phyloP scores from a whole-genome alignment of 2,113 vertebrate genomes.

The Hoplias malabaricus region DNA sequence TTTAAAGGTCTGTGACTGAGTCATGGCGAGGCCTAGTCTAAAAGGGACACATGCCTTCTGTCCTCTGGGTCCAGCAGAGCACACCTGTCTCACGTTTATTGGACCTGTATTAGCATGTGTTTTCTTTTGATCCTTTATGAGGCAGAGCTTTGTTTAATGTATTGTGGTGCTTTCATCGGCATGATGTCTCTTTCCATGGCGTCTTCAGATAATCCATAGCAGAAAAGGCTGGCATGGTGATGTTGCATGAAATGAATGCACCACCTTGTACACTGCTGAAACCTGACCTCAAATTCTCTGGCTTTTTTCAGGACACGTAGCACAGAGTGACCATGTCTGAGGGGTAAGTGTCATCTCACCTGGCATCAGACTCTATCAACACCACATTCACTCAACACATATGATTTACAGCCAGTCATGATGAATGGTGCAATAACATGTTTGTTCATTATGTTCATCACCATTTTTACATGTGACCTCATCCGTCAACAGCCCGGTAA shows the following conservation, averaged over 20 bases:
- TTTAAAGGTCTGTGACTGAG: neutral
- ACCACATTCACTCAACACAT: constrained; percentile 55
- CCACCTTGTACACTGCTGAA: constrained; percentile 28
- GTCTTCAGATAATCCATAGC: constrained; percentile 26
- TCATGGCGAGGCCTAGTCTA: neutral
- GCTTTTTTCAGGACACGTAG: constrained; percentile 51
- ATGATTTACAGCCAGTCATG: constrained; percentile 42
- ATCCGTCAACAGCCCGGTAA: constrained; percentile 49
- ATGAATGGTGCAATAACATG: neutral
- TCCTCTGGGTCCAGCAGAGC: neutral
- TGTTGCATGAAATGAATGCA: constrained; percentile 23
- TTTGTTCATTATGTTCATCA: neutral
- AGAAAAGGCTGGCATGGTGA: constrained; percentile 33
- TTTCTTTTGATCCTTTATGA: constrained; percentile 5
- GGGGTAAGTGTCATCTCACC: constrained; percentile 47
- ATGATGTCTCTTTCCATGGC: constrained; percentile 27
- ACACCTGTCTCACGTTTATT: neutral
- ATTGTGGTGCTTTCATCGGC: neutral
- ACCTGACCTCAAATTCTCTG: constrained; percentile 46
- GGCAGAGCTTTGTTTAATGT: neutral
- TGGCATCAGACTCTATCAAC: constrained; percentile 34
- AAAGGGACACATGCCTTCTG: neutral
- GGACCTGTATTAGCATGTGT: neutral
- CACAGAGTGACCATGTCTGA: constrained; percentile 54
- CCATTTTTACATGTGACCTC: neutral